phyloP scores from a whole-genome alignment of 1,140 invertebrate species.

The Ips typographus region DNA sequence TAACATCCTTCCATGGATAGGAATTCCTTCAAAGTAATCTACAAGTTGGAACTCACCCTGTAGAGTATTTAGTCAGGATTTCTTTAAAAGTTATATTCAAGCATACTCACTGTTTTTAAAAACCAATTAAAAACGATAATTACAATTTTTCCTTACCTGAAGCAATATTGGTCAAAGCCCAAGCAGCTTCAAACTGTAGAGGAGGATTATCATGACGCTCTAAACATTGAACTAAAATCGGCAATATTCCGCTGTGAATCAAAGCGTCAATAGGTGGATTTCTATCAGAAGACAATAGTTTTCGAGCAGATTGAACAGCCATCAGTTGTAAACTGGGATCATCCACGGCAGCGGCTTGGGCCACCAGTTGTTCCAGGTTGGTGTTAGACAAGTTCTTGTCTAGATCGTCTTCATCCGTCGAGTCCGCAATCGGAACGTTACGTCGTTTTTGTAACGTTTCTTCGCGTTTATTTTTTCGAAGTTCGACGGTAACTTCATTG shows the following conservation, averaged over 20 bases:
- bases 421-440: constrained; percentile 85
- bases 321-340: constrained; percentile 73
- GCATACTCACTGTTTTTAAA: no score
- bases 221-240: constrained; percentile 89
- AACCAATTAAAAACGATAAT: background rate
- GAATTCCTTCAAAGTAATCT: no score
- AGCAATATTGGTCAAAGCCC: constrained; percentile 99
- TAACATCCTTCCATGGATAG: no score
- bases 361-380: constrained; percentile 70
- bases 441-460: constrained; percentile 93
- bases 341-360: constrained; percentile 68
- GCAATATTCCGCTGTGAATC: constrained; percentile 90
- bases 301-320: constrained; percentile 86
- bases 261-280: constrained; percentile 99
- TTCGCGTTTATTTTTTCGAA: constrained; percentile 96
- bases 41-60: no score
- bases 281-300: constrained; percentile 93
- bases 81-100: no score
- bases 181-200: constrained; percentile 98
- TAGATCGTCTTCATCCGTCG: constrained; percentile 78
- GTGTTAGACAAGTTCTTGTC: constrained; percentile 67
- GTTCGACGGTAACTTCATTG: constrained; percentile 93
- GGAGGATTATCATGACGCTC: constrained; percentile 83
- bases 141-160: constrained; percentile 54
- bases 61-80: no score